A percentile compares a stretch with the other conserved stretches of the same genome.
phyloP scores from a whole-genome alignment of 2,113 vertebrate species.

The Halcyon senegalensis region DNA sequence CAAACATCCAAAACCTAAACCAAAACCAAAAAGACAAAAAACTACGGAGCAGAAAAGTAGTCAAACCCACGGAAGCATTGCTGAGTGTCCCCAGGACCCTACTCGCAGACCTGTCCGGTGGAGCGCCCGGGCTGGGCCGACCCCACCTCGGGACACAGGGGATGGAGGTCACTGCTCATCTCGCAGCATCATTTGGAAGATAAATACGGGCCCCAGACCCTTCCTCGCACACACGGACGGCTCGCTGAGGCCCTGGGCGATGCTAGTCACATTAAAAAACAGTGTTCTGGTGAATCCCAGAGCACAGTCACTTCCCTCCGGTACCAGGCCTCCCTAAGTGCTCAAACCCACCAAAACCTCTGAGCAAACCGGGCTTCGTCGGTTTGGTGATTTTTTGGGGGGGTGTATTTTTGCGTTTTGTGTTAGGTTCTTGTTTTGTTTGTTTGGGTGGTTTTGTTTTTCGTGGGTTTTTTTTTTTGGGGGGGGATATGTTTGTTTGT shows the following conservation, averaged over 20 bases:
- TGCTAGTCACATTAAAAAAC: neutral
- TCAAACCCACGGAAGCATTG: accelerated
- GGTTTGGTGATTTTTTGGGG: neutral
- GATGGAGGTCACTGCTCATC: neutral
- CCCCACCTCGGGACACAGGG: neutral
- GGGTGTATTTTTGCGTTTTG: too few species aligned
- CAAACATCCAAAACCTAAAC: neutral
- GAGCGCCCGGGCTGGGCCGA: accelerated
- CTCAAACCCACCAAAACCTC: neutral
- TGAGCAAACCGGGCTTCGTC: neutral
- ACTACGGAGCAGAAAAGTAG: neutral
- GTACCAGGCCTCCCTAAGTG: neutral
- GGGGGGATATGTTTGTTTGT: too few species aligned
- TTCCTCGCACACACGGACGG: neutral
- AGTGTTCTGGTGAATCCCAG: neutral
- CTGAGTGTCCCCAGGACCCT: neutral
- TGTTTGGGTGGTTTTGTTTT: too few species aligned
- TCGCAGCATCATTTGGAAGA: neutral
- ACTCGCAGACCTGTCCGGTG: neutral
- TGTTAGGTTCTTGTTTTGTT: too few species aligned
- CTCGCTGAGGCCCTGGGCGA: neutral
- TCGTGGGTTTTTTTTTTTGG: too few species aligned
- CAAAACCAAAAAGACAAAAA: neutral
- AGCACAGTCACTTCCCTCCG: accelerated
- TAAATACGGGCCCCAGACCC: neutral